Evolutionary conservation across 2,888 invertebrate species (phyloP).

Genomic region (Metallyticus violacea): DNA sequence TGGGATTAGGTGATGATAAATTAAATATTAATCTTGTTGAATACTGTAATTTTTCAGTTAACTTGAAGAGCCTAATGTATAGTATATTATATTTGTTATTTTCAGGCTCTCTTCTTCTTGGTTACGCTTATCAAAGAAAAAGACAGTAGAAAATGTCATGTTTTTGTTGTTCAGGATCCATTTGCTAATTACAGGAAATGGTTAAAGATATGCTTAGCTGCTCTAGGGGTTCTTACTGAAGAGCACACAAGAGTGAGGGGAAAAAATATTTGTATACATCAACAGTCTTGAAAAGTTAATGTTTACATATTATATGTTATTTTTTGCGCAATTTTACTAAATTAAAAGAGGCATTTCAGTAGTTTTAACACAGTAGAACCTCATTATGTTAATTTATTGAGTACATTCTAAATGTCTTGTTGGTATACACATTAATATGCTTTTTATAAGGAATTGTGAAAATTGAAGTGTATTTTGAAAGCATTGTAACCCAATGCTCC

Average conservation of each 20-base stretch:
- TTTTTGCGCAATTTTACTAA: too few relatives aligned
- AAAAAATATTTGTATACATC: not conserved
- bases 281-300: not conserved
- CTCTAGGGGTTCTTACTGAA: not conserved
- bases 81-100: not conserved
- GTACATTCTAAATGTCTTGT: too few relatives aligned
- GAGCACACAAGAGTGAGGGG: not conserved
- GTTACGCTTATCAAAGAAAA: not conserved
- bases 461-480: not conserved
- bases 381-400: not conserved
- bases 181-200: slow-evolving; percentile 9
- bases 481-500: not conserved
- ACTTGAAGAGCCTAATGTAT: not conserved
- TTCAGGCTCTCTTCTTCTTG: not conserved
- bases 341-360: not conserved
- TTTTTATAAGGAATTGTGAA: not conserved
- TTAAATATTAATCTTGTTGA: not conserved
- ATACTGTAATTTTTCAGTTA: not conserved
- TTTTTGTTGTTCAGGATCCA: not conserved
- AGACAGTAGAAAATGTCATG: not conserved
- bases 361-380: not conserved
- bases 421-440: too few relatives aligned
- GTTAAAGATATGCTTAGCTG: not conserved
- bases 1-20: not conserved
- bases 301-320: not conserved